Conservation (phyloP, 2,113 vertebrate genomes). For the Malurus cyaneus region DNA sequence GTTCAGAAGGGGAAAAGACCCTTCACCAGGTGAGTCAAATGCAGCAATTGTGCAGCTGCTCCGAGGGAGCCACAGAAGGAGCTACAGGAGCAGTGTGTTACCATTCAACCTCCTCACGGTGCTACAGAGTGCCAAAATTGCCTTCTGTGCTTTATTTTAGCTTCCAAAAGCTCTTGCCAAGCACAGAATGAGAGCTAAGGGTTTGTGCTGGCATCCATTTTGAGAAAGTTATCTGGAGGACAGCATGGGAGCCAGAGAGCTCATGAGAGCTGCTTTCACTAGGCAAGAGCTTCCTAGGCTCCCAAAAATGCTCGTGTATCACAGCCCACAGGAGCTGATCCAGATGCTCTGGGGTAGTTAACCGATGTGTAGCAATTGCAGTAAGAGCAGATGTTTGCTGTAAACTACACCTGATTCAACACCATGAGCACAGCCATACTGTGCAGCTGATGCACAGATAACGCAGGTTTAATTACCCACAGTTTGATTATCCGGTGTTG, state of each 20-base stretch:
- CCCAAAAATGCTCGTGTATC: not conserved
- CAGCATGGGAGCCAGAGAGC: not conserved
- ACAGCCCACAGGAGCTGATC: not conserved
- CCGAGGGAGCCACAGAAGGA: not conserved
- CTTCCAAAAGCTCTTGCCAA: slow-evolving; percentile 3
- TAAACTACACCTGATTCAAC: slow-evolving; percentile 26
- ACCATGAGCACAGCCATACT: not conserved
- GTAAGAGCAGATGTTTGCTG: slow-evolving; percentile 2
- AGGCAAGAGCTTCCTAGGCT: not conserved
- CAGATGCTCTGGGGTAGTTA: slow-evolving; percentile 1
- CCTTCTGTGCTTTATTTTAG: not conserved
- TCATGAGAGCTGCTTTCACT: not conserved
- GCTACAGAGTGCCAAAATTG: not conserved
- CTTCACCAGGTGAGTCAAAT: not conserved
- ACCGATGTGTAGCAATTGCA: not conserved
- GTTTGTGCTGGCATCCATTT: not conserved
- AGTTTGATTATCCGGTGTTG: slow-evolving; percentile 26
- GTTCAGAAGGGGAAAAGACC: not conserved
- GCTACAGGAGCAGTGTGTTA: not conserved
- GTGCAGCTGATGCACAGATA: slow-evolving; percentile 1
- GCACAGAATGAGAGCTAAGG: not conserved
- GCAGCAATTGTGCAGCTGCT: not conserved
- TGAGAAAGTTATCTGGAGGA: not conserved
- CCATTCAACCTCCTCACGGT: not conserved
- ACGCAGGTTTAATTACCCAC: slow-evolving; percentile 15